These are phyloP conservation scores for Astur gentilis DNA, from an alignment of 2,113 vertebrate species.

Conservation along the genomic window DNA sequence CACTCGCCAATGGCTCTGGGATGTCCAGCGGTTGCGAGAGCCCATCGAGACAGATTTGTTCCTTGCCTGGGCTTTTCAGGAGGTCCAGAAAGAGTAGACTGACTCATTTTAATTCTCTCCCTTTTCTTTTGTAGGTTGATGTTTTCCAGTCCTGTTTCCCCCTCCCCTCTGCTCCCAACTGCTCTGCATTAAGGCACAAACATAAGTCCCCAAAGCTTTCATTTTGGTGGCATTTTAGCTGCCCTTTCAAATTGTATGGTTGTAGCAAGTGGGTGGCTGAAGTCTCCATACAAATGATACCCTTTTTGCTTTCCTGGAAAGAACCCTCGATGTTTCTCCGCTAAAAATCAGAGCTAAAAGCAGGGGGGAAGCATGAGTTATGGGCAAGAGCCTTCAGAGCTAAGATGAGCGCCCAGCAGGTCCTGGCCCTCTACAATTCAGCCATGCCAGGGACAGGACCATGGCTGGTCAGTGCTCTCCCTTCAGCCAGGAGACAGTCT, in stretches of 20 bases:
- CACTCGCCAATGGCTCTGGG: not conserved
- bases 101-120: not conserved
- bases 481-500: not conserved
- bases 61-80: not conserved
- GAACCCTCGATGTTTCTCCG: not conserved
- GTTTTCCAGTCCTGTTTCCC: not conserved
- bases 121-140: not conserved
- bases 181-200: not conserved
- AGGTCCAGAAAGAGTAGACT: not conserved
- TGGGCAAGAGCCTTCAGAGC: not conserved
- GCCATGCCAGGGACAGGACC: not conserved
- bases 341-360: not conserved
- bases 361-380: not conserved
- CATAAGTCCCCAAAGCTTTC: not conserved
- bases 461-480: not conserved
- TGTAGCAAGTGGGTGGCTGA: not conserved
- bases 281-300: not conserved
- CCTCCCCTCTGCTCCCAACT: not conserved
- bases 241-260: not conserved
- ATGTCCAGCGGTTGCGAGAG: not conserved
- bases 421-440: not conserved
- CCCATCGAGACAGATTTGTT: rapidly evolving
- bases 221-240: not conserved
- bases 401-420: not conserved
- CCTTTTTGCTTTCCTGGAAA: not conserved